These are phyloP conservation scores for Ypsolopha sequella DNA, from an alignment of 2,888 invertebrate genomes.

Conservation along the genomic window DNA sequence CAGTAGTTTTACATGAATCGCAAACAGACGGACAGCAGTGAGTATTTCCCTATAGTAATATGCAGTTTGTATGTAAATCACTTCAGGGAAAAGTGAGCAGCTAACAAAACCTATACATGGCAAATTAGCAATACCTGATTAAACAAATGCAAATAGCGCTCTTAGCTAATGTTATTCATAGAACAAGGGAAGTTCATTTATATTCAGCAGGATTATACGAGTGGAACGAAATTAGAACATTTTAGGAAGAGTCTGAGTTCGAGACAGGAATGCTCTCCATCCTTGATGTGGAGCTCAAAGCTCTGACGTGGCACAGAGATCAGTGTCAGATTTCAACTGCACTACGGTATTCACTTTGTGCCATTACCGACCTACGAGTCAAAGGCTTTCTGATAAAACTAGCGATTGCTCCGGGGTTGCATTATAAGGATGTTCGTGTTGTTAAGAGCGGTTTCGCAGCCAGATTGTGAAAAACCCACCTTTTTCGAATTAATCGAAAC, in stretches of 20 bases:
- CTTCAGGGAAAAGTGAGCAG: neutral
- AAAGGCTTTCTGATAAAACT: conserved; percentile 20
- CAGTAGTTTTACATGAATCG: no score
- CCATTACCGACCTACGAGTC: conserved; percentile 13
- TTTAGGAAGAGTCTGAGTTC: conserved; percentile 20
- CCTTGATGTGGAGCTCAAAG: neutral
- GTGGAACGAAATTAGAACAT: conserved; percentile 30
- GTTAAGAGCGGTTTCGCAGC: no score
- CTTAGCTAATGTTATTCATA: conserved; percentile 54
- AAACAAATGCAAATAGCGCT: conserved; percentile 41
- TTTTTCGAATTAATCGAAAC: no score
- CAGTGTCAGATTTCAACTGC: conserved; percentile 18
- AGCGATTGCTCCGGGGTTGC: neutral
- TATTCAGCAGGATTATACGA: conserved; percentile 51
- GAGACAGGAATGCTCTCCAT: conserved; percentile 16
- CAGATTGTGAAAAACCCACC: no score
- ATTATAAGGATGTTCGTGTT: neutral
- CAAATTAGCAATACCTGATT: neutral
- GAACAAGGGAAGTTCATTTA: conserved; percentile 50
- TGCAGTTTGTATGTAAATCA: neutral
- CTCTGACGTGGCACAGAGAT: neutral
- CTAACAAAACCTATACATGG: neutral
- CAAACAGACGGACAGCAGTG: no score
- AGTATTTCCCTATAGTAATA: neutral
- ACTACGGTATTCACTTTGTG: conserved; percentile 21